phyloP scores from a whole-genome alignment of 2,888 invertebrate genomes.

The Eupithecia pulchellata region DNA sequence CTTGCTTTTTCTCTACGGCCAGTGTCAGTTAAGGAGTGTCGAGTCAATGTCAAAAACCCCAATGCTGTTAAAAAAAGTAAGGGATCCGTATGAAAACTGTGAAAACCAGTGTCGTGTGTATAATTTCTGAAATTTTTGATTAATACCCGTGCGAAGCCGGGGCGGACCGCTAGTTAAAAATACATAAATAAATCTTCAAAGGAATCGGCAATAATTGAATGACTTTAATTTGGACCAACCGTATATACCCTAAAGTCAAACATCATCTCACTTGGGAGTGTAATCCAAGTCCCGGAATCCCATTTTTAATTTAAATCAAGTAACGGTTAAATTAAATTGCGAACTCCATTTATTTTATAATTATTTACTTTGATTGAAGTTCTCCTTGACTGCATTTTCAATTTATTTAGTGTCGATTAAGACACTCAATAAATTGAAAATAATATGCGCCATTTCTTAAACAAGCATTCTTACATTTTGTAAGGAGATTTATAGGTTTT shows the following conservation, averaged over 20 bases:
- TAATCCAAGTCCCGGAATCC: conserved; percentile 35
- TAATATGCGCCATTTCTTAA: neutral
- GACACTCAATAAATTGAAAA: neutral
- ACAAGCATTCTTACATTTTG: too few species aligned
- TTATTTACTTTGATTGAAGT: conserved; percentile 35
- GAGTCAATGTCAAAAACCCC: too few species aligned
- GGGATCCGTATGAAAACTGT: too few species aligned
- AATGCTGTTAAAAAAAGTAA: too few species aligned
- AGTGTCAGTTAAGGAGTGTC: too few species aligned
- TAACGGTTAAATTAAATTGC: conserved; percentile 43
- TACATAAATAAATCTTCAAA: conserved; percentile 12
- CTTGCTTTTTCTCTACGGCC: too few species aligned
- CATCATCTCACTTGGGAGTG: conserved; percentile 31
- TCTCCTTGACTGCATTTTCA: conserved; percentile 21
- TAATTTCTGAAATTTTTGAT: too few species aligned
- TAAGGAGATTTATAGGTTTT: too few species aligned
- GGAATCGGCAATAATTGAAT: conserved; percentile 11
- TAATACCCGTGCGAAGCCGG: too few species aligned
- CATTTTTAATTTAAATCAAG: conserved; percentile 48
- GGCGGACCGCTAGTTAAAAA: too few species aligned
- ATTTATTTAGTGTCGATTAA: conserved; percentile 5
- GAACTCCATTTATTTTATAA: conserved; percentile 37
- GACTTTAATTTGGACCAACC: conserved; percentile 16
- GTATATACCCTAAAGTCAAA: conserved; percentile 27
- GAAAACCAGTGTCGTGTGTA: too few species aligned